Evolutionary conservation across 2,113 vertebrate species (phyloP), one percentile per base, ranked within the genome.

Genomic region (Diadophis punctatus): DNA sequence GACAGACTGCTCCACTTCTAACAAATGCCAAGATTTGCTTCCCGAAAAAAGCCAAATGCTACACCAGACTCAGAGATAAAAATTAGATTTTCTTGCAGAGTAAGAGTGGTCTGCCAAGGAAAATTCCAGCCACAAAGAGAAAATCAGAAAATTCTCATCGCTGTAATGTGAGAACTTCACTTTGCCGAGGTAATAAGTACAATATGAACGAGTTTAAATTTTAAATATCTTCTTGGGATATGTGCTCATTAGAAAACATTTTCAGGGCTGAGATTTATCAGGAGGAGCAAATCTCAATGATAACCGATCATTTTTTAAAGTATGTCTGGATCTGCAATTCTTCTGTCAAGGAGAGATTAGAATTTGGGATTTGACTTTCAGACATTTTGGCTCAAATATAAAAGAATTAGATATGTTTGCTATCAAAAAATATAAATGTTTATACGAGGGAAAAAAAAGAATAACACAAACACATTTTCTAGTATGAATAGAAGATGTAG

Each of bases 21-120:
- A 58, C 88, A 90, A 90, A 90, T 92, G 88, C 92, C 88, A 90
- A 86, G 43, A 39, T 43, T 58, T 58, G 92, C 74, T 85, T 86
- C 20, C 74, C 16, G 53, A 60, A 92, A 46, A 92, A 89, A 90
- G 88, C 74, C 55, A 92, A 90, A 52, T 52, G 46, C 53, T 88
- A 86, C 52, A 48, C 1, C 23, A 90, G 88, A 55, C 53, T 51
- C 27, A 51, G n/a, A 55, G 51, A 68, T 23, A n/a, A 80, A 84
- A 56, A 89, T 11, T 4, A 18, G 46, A 5, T 11, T 16, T 52
- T 18, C 22, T 85, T 34, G 22, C 18, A 7, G 20, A 92, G 46
- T 58, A 39, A 51, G 2, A 7, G 27, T 11, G 20, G 88, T 25
- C 20, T 5, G 8, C 1, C 14, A 27, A 55, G 8, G 9, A 56